Percentiles rank a stretch among this genome's conserved stretches.
These are phyloP conservation scores for Salminus brasiliensis DNA, from an alignment of 2,113 vertebrate species.

Conservation along the genomic window DNA sequence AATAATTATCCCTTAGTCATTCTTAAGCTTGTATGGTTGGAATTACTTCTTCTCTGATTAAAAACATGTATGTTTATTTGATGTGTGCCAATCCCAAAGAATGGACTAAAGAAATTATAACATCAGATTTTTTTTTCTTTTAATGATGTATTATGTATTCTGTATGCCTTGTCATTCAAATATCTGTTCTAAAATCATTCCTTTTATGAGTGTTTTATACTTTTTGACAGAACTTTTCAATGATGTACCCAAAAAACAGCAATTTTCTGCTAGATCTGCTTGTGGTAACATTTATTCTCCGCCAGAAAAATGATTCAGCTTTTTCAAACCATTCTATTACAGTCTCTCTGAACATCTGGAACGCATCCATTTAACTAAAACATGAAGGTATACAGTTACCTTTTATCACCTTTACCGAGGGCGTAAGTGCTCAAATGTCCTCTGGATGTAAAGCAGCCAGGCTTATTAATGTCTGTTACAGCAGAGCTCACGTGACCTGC, in stretches of 20 bases:
- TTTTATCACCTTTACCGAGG: slow-evolving; percentile 24
- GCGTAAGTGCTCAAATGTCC: not conserved
- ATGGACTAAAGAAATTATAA: not conserved
- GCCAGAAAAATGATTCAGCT: not conserved
- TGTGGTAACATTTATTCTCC: not conserved
- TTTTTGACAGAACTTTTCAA: not conserved
- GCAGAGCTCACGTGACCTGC: not conserved
- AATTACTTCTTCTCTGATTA: slow-evolving; percentile 16
- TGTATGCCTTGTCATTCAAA: slow-evolving; percentile 22
- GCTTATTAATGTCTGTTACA: slow-evolving; percentile 19
- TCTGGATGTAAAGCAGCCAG: slow-evolving; percentile 11
- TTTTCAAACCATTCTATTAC: not conserved
- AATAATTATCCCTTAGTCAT: not conserved
- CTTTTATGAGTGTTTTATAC: slow-evolving; percentile 23
- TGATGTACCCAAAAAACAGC: slow-evolving; percentile 8
- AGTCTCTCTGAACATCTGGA: slow-evolving; percentile 24
- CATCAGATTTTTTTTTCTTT: not conserved
- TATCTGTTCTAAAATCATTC: slow-evolving; percentile 19
- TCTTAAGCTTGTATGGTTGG: not conserved
- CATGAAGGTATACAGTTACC: slow-evolving; percentile 1
- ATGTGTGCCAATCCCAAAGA: not conserved
- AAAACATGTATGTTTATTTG: not conserved
- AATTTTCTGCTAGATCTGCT: not conserved
- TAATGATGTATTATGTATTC: not conserved
- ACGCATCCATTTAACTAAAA: slow-evolving; percentile 8